Evolutionary conservation across 2,888 invertebrate species (phyloP).

Genomic region (Parnassius smintheus): DNA sequence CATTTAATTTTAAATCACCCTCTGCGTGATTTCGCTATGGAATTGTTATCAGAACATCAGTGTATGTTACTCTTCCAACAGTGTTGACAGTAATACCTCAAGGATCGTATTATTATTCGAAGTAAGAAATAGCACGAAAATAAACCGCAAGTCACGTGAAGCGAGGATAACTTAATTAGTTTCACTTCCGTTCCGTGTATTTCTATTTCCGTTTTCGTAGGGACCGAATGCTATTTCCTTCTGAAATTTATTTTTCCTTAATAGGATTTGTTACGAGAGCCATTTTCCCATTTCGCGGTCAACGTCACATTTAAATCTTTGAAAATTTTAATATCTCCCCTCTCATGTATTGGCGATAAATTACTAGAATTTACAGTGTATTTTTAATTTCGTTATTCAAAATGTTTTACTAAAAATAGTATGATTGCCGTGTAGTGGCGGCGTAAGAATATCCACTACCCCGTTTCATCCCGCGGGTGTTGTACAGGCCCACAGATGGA

Average conservation of each 20-base stretch:
- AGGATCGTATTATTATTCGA: constrained; percentile 62
- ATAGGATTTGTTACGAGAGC: constrained; percentile 66
- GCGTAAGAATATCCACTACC: no score
- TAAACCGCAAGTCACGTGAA: constrained; percentile 68
- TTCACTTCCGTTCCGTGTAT: constrained; percentile 77
- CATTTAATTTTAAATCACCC: constrained; percentile 45
- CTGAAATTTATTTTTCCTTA: constrained; percentile 72
- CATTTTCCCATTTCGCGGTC: constrained; percentile 45
- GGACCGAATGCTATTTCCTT: constrained; percentile 68
- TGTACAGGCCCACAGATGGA: no score
- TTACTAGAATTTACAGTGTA: no score
- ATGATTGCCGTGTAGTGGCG: no score
- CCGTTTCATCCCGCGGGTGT: no score
- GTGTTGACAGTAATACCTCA: constrained; percentile 72
- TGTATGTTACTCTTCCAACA: constrained; percentile 60
- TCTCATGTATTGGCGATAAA: constrained; percentile 37
- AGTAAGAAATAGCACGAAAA: constrained; percentile 69
- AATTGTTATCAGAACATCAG: constrained; percentile 66
- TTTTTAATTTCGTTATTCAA: no score
- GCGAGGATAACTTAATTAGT: constrained; percentile 79
- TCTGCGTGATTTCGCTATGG: constrained; percentile 59
- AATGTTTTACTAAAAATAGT: no score
- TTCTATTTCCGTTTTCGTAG: constrained; percentile 77
- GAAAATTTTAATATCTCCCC: constrained; percentile 52
- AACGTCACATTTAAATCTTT: constrained; percentile 54